phyloP scores from a whole-genome alignment of 2,797 vertebrate species.

The Aythya fuligula region DNA sequence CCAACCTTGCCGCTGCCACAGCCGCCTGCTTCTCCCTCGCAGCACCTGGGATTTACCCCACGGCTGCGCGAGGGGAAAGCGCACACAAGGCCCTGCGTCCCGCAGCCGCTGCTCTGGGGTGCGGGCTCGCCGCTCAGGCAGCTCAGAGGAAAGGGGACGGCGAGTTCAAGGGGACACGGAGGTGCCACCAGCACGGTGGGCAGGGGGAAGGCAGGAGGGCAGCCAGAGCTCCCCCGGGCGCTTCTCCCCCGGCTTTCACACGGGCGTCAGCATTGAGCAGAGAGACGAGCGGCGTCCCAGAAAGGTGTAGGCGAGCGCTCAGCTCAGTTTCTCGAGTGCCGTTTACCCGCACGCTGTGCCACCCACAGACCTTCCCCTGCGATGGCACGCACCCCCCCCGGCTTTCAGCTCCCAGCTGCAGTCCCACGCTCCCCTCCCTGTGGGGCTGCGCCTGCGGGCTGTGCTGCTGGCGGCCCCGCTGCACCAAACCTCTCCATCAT shows the following conservation, averaged over 20 bases:
- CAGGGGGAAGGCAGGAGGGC: neutral
- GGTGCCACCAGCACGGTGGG: fast-evolving
- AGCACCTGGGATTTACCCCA: neutral
- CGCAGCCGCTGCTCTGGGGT: too few species aligned
- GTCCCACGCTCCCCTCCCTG: neutral
- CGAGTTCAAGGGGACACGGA: fast-evolving
- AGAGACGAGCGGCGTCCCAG: neutral
- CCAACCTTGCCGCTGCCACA: neutral
- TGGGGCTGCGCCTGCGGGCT: neutral
- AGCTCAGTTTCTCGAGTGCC: slow-evolving; percentile 1
- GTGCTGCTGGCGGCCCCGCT: neutral
- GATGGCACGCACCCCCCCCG: neutral
- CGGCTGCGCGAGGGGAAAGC: neutral
- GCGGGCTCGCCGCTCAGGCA: neutral
- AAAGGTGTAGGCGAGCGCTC: slow-evolving; percentile 48
- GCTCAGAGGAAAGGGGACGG: neutral
- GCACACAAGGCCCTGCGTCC: neutral
- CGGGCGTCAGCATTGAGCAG: neutral
- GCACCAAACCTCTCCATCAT: neutral
- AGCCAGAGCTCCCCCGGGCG: neutral
- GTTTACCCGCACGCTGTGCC: slow-evolving; percentile 51
- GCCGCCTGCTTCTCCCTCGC: neutral
- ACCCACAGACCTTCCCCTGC: slow-evolving; percentile 40
- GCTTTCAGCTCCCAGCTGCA: neutral
- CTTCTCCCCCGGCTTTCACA: slow-evolving; percentile 4